Percentiles rank a stretch among this genome's conserved stretches.
These are phyloP conservation scores for Coregonus suidteri DNA, from an alignment of 2,797 vertebrate genomes.

Conservation along the genomic window DNA sequence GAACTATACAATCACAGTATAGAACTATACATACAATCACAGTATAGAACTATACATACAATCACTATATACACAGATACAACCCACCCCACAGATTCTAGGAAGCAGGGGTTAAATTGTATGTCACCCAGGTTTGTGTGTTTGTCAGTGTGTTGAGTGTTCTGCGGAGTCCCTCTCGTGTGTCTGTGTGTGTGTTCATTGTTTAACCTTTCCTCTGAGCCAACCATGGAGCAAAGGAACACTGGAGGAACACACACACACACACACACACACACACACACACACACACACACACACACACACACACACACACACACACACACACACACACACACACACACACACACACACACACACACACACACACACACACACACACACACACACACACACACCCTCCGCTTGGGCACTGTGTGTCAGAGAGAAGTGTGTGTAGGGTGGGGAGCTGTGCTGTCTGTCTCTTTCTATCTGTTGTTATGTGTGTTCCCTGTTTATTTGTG, in stretches of 20 bases:
- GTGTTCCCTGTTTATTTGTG: too few species aligned
- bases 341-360: too few species aligned
- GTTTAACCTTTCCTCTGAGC: conserved; percentile 40
- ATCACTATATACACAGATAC: background rate
- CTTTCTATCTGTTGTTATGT: too few species aligned
- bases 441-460: conserved; percentile 5
- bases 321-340: background rate
- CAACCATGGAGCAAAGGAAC: conserved; percentile 17
- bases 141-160: conserved; percentile 3
- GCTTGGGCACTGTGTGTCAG: conserved; percentile 23
- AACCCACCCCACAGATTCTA: background rate
- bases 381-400: background rate
- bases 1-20: too few species aligned
- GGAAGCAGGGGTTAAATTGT: background rate
- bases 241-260: conserved; percentile 6
- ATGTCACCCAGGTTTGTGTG: conserved; percentile 5
- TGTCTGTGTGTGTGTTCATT: conserved; percentile 13
- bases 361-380: too few species aligned
- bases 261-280: too few species aligned
- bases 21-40: too few species aligned
- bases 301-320: too few species aligned
- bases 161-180: background rate
- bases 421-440: conserved; percentile 18
- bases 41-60: too few species aligned
- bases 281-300: too few species aligned